Base-by-base conservation (phyloP, 2,888 invertebrate genomes). In the Epirrita christyi region DNA sequence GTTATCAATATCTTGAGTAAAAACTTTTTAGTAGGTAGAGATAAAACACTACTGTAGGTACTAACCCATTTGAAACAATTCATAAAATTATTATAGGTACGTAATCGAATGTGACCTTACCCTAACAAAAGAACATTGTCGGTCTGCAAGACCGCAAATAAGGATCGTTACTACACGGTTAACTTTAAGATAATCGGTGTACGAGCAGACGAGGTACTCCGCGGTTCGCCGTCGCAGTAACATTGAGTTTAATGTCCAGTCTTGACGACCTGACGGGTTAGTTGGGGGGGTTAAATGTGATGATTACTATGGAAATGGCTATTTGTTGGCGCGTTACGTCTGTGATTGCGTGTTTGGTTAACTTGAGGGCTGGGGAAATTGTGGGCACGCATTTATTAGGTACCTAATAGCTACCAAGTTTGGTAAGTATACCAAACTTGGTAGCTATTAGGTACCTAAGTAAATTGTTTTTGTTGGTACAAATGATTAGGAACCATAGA, bases 101-200 rank as follows among this genome's bases (percentile, higher is more conserved):
- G 2, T 28, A 6, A 28, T 13, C 43, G 11, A 32, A 15, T 75
- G 73, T 72, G 74, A 68, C 67, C 68, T 54, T 64, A 65, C 72
- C 71, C 71, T 76, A 69, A 73, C 69, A 67, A 59, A 29, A 59
- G 67, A 69, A 69, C 70, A 66, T 73, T 71, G 71, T 67, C 71
- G 73, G 72, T 75, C 76, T 71, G 67, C 76, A 74, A 76, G 77
- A 81, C 85, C 85, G 78, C 86, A 86, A 86, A 86, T 85, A 87
- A 83, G 83, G 82, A 78, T 80, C 74, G 83, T 85, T 85, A 88
- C 84, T 86, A 81, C 78, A 71, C 79, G 85, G 87, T 87, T 86
- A 88, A 86, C 80, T 87, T 80, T 80, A 83, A 88, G 88, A 87
- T 88, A 89, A 90, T 87, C 83, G 82, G 71, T 67, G 71, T 74